These are phyloP conservation scores for Atrina japonica DNA, from an alignment of 2,888 invertebrate genomes.

Conservation along the genomic window DNA sequence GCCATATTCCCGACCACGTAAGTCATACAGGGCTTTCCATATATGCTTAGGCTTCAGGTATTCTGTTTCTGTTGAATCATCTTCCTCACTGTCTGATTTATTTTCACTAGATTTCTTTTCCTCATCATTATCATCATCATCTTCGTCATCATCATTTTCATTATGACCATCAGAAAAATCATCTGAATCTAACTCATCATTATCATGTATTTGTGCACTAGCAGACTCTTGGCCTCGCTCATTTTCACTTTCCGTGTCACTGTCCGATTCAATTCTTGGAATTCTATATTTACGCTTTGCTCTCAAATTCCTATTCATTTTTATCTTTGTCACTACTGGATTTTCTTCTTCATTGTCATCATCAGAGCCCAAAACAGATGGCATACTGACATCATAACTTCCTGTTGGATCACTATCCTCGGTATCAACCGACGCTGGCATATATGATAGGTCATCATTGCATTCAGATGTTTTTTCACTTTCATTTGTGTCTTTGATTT, in stretches of 20 bases:
- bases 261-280: slow-evolving; percentile 23
- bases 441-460: not conserved
- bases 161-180: slow-evolving; percentile 42
- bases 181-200: slow-evolving; percentile 44
- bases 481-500: not conserved
- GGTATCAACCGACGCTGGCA: slow-evolving; percentile 19
- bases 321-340: not conserved
- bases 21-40: slow-evolving; percentile 86
- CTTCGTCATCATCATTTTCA: slow-evolving; percentile 47
- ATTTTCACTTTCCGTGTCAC: slow-evolving; percentile 30
- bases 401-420: slow-evolving; percentile 25
- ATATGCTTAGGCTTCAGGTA: slow-evolving; percentile 81
- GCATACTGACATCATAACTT: slow-evolving; percentile 25
- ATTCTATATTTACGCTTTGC: slow-evolving; percentile 15
- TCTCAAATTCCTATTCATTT: slow-evolving; percentile 9
- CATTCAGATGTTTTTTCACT: not conserved
- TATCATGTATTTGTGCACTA: slow-evolving; percentile 31
- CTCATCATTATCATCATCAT: slow-evolving; percentile 33
- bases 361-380: slow-evolving; percentile 22
- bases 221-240: slow-evolving; percentile 18
- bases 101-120: slow-evolving; percentile 31
- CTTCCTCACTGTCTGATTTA: slow-evolving; percentile 51
- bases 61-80: slow-evolving; percentile 48
- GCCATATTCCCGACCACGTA: slow-evolving; percentile 83
- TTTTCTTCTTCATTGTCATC: slow-evolving; percentile 25